Evolutionary conservation across 2,113 vertebrate genomes (phyloP), one percentile per base, ranked within the genome.

Genomic region (Mustela nigripes): DNA sequence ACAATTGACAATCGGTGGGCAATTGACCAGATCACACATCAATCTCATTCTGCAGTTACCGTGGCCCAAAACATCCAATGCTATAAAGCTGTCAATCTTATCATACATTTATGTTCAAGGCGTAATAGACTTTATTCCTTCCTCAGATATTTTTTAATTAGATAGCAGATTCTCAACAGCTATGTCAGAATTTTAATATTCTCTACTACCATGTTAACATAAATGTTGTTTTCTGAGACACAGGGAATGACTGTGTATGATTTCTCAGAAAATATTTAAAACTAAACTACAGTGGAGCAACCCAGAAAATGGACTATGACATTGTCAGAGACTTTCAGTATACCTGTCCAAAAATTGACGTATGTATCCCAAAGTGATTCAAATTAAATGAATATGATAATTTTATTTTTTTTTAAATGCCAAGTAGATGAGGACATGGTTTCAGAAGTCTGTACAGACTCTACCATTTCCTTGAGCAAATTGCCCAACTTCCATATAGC

Each of bases 41-140:
- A 96, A 71, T 98, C 96, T 93, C 60, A 84, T 93, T 74, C 83
- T 85, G 73, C 96, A 91, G 73, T 96, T 97, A 95, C 53, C 74
- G 33, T 96, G 74, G 31, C 56, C 45, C 28, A 53, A 94, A 97
- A 62, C 58, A 79, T 76, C 80, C 71, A 73, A 56, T 53, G 56
- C 87, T 67, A 1, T 97, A 92, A 94, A 97, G 48, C 84, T 88
- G 97, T 90, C 95, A 81, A 33, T 97, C 80, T 94, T 26, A 1
- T 81, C 80, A 45, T 93, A 67, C 80, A 60, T 95, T 96, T 92
- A 76, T 62, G 83, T 95, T 71, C 87, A 80, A 71, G 45, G 69
- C 3, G 0, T 96, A 71, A 94, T 90, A 53, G 83, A 82, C 28
- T 87, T 65, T 87, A 96, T 87, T 96, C 78, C n/a, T 11, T 89